phyloP scores from a whole-genome alignment of 2,113 vertebrate species.

The Mystacornis crossleyi region DNA sequence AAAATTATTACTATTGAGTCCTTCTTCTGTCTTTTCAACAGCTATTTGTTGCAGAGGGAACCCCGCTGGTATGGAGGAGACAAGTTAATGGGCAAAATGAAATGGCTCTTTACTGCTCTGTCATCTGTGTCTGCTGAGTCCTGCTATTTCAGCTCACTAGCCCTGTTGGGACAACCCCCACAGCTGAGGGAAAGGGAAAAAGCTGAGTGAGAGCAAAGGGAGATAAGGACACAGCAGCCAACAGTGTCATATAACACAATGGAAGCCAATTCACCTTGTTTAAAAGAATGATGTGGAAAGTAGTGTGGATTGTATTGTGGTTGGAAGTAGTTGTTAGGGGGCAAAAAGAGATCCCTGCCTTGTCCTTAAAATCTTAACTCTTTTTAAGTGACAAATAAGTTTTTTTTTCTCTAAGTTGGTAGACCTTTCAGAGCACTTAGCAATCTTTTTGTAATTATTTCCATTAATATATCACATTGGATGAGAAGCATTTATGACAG shows the following conservation, averaged over 20 bases:
- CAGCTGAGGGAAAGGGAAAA: neutral
- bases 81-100: neutral
- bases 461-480: neutral
- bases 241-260: neutral
- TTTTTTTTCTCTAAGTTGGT: neutral
- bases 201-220: neutral
- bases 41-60: neutral
- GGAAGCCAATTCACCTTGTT: neutral
- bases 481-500: neutral
- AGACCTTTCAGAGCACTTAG: neutral
- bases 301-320: neutral
- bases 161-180: neutral
- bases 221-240: neutral
- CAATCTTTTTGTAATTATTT: neutral
- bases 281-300: neutral
- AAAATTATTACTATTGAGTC: neutral
- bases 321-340: fast-evolving
- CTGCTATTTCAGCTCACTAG: neutral
- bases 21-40: neutral
- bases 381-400: neutral
- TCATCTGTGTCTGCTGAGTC: neutral
- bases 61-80: neutral
- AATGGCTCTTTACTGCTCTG: neutral
- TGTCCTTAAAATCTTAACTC: neutral
- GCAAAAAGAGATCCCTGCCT: neutral